Evolutionary conservation across 2,797 vertebrate species (phyloP), one percentile per base, ranked within the genome.

Genomic region (Threskiornis aethiopicus): DNA sequence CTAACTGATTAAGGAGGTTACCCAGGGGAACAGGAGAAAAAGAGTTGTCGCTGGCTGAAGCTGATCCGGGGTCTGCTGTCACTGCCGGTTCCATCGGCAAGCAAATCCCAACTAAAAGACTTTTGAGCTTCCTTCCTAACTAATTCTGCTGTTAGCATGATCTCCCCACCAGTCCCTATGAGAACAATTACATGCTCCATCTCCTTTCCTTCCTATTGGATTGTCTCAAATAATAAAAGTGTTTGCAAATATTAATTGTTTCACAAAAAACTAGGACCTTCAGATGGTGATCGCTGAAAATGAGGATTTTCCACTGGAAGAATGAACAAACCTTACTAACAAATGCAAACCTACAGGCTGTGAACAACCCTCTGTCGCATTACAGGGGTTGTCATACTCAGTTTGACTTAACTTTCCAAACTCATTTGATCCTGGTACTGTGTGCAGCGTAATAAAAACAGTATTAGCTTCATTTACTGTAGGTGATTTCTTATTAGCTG

Each of bases 401-500:
- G 49, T 89, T 77, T 96, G 84, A 70, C 58, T 95, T 95, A 78
- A 62, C 89, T 73, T 93, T 52, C 89, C 92, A 92, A 92, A 65
- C 19, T 86, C 82, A 85, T 84, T 71, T 92, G 76, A 90, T 89
- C 71, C 70, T 3, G 2, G 64, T 44, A 31, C 55, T 62, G 29
- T 19, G 31, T 65, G 26, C 89, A 77, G 78, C 42, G 87, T 97
- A 93, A 95, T 92, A 62, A 97, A 97, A 94, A 95, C 42, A 84
- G 54, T 35, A 88, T 82, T 91, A 91, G 85, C 92, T 97, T 97
- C 91, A 84, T 97, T 96, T 97, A 69, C 89, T 90, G 39, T 61
- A 91, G 96, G 90, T 93, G 76, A 95, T 97, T 96, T 96, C 90
- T 93, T 96, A 94, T 95, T 88, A 97, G 97, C 89, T 92, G 75